Percentiles rank a stretch among this genome's conserved stretches.
Evolutionary conservation across 2,113 vertebrate genomes (phyloP).

Genomic region (Varanus salvator): DNA sequence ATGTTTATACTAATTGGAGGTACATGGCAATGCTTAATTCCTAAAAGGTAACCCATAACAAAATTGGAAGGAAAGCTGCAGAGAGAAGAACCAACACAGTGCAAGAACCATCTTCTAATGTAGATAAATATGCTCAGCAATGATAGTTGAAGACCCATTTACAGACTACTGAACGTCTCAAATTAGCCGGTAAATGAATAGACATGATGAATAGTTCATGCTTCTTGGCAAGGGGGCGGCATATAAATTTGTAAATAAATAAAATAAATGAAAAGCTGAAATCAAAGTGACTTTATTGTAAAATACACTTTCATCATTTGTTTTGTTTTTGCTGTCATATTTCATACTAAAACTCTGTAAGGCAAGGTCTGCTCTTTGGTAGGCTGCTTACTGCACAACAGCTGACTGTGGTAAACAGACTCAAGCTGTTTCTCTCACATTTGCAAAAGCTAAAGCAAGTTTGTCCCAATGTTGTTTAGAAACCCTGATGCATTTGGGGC

Average conservation of each 20-base stretch:
- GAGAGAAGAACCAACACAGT: constrained; percentile 12
- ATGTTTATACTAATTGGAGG: constrained; percentile 44
- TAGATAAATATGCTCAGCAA: constrained; percentile 38
- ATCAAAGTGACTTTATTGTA: not conserved
- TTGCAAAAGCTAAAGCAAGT: not conserved
- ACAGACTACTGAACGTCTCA: constrained; percentile 28
- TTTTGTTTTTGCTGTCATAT: constrained; percentile 21
- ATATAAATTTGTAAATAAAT: too few relatives aligned
- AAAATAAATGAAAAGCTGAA: constrained; percentile 11
- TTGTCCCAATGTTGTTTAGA: not conserved
- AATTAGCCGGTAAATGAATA: constrained; percentile 30
- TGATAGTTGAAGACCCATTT: constrained; percentile 34
- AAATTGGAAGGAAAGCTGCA: constrained; percentile 36
- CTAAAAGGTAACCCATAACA: constrained; percentile 45
- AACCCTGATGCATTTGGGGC: not conserved
- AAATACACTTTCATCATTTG: not conserved
- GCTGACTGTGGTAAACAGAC: not conserved
- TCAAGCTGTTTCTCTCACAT: not conserved
- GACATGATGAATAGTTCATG: too few relatives aligned
- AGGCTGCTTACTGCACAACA: not conserved
- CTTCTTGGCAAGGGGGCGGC: too few relatives aligned
- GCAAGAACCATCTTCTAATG: constrained; percentile 56
- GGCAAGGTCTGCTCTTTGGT: not conserved
- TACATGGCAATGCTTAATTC: constrained; percentile 54
- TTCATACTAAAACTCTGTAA: not conserved